Evolutionary conservation across 2,888 invertebrate genomes (phyloP).

Genomic region (Synanthedon myopaeformis): DNA sequence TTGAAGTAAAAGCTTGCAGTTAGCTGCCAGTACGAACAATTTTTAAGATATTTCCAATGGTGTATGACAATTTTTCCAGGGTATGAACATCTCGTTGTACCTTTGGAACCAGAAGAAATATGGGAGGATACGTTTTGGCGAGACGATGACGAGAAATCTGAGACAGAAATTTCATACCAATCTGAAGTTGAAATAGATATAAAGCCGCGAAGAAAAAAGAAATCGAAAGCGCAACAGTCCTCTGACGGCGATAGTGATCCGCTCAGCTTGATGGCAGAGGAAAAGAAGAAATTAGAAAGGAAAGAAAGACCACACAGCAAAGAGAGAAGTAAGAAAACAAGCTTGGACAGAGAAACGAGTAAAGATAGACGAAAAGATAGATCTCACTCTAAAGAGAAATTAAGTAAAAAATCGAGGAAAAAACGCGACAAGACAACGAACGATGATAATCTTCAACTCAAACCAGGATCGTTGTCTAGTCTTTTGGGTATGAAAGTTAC

Average conservation of each 20-base stretch:
- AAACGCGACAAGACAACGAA: conserved; percentile 13
- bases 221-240: conserved; percentile 15
- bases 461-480: conserved; percentile 22
- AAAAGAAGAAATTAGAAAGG: conserved; percentile 28
- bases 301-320: conserved; percentile 43
- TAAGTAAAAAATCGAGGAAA: conserved; percentile 16
- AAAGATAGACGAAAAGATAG: conserved; percentile 12
- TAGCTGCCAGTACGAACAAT: no score
- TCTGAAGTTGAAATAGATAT: conserved; percentile 13
- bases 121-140: conserved; percentile 27
- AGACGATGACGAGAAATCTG: conserved; percentile 20
- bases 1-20: no score
- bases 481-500: conserved; percentile 46
- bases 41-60: no score
- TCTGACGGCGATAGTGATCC: conserved; percentile 42
- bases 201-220: conserved; percentile 25
- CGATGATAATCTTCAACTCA: conserved; percentile 8
- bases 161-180: conserved; percentile 21
- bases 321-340: conserved; percentile 19
- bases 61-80: conserved; percentile 24
- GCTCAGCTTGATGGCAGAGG: conserved; percentile 31
- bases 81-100: conserved; percentile 57
- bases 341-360: not conserved
- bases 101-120: conserved; percentile 42
- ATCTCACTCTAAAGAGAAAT: conserved; percentile 16